Evolutionary conservation across 2,113 vertebrate genomes (phyloP).

Genomic region (Cyanistes caeruleus): DNA sequence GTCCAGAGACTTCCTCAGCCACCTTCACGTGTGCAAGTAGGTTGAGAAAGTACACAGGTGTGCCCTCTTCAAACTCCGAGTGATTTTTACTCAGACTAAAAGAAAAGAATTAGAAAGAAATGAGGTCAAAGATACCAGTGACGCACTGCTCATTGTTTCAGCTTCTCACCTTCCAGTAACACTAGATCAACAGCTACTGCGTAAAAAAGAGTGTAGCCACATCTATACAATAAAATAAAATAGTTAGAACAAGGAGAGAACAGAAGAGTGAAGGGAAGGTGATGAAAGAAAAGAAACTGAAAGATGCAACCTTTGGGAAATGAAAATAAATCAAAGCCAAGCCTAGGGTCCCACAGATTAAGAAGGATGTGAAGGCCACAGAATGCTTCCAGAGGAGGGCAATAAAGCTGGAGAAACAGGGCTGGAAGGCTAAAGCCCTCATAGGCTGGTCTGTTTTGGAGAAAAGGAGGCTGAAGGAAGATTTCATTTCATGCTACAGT

Average conservation of each 20-base stretch:
- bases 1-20: background rate
- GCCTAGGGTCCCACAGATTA: background rate
- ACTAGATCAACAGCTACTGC: background rate
- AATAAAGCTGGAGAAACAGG: background rate
- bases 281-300: background rate
- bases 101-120: slow-evolving; percentile 13
- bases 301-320: background rate
- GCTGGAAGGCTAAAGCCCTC: background rate
- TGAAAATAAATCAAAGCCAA: background rate
- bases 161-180: slow-evolving; percentile 39
- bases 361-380: background rate
- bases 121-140: slow-evolving; percentile 8
- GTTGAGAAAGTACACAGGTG: background rate
- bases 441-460: background rate
- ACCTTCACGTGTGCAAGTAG: background rate
- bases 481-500: background rate
- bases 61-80: background rate
- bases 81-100: background rate
- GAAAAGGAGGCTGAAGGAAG: background rate
- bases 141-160: slow-evolving; percentile 12
- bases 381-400: background rate
- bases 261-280: background rate
- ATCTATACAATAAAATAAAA: background rate
- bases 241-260: background rate
- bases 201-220: background rate